A percentile compares a stretch with the other conserved stretches of the same genome.
Evolutionary conservation across 2,797 vertebrate species (phyloP).

Genomic region (Carduelis carduelis): DNA sequence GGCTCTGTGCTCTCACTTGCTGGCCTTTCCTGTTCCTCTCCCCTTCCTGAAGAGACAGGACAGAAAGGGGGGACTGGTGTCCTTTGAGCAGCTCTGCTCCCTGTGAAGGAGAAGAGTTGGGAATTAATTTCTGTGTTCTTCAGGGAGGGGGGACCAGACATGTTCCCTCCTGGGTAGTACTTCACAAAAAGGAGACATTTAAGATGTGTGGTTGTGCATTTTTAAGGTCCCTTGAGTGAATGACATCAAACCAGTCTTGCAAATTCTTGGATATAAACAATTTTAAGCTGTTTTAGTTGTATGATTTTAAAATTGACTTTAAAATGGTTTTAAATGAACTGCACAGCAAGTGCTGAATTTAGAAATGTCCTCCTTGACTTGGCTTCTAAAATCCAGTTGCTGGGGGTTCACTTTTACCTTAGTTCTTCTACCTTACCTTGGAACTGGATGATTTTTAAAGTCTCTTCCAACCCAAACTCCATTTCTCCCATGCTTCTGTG

Average conservation of each 20-base stretch:
- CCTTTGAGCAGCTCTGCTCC: background rate
- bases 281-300: background rate
- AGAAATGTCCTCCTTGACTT: background rate
- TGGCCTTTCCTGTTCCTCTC: background rate
- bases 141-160: fast-evolving
- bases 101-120: background rate
- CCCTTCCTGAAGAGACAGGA: background rate
- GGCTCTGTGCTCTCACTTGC: background rate
- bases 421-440: background rate
- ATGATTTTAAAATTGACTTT: background rate
- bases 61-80: background rate
- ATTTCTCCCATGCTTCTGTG: background rate
- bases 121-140: background rate
- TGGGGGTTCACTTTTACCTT: background rate
- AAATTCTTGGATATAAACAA: background rate
- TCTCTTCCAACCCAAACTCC: background rate
- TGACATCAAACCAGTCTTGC: background rate
- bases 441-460: background rate
- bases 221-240: background rate
- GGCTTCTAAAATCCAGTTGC: background rate
- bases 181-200: background rate
- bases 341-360: background rate
- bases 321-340: background rate
- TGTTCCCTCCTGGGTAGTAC: background rate
- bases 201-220: background rate